A percentile compares a stretch with the other conserved stretches of the same genome.
Conservation (phyloP, 1,140 invertebrate species). For the Macrobrachium nipponense region DNA sequence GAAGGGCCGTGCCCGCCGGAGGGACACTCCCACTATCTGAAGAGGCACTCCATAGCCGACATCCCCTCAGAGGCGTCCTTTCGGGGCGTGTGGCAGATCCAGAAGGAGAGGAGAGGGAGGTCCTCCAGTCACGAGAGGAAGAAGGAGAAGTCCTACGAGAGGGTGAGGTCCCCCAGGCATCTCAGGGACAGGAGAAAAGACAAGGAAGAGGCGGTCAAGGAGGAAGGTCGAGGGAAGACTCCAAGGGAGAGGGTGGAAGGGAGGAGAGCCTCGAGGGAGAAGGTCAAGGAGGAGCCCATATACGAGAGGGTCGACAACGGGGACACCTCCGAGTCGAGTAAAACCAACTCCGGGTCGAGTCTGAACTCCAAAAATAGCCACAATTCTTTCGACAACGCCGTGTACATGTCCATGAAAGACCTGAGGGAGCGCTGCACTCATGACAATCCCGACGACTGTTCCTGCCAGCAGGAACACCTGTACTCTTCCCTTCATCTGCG, state of each 20-base stretch:
- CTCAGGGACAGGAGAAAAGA: constrained; percentile 16
- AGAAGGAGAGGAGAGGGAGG: constrained; percentile 41
- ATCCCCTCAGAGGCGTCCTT: constrained; percentile 44
- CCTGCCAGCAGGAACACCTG: background rate
- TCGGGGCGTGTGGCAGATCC: constrained; percentile 49
- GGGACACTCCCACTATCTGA: constrained; percentile 6
- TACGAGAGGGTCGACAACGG: constrained; percentile 49
- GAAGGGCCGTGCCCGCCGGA: background rate
- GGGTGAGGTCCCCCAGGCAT: background rate
- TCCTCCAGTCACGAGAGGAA: constrained; percentile 44
- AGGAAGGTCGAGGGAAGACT: background rate
- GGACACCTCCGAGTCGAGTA: constrained; percentile 22
- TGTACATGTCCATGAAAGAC: constrained; percentile 60
- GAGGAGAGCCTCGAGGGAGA: constrained; percentile 4
- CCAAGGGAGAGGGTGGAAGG: constrained; percentile 2
- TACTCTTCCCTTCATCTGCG: constrained; percentile 30
- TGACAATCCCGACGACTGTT: background rate
- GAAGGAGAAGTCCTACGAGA: constrained; percentile 8
- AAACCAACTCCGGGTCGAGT: constrained; percentile 31
- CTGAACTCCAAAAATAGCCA: constrained; percentile 37
- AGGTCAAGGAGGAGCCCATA: constrained; percentile 44
- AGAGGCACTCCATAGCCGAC: constrained; percentile 59
- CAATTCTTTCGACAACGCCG: constrained; percentile 43
- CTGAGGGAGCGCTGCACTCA: constrained; percentile 30
- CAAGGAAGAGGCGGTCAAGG: background rate